phyloP scores from a whole-genome alignment of 2,888 invertebrate species.

The Gasteruption jaculator region DNA sequence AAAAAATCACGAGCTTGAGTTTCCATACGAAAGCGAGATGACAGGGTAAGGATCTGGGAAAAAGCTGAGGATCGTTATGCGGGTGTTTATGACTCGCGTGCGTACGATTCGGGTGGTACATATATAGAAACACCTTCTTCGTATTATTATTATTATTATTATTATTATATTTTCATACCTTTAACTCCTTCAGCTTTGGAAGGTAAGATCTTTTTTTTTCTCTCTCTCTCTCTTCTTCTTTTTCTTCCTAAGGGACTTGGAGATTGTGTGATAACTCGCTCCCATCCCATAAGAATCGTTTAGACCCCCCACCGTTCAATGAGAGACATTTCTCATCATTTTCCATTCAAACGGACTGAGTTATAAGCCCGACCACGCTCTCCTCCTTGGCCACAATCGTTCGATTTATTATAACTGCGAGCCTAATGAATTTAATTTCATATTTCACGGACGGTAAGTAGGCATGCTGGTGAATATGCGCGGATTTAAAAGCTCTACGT shows the following conservation, averaged over 20 bases:
- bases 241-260: conserved; percentile 26
- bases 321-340: conserved; percentile 51
- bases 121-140: conserved; percentile 14
- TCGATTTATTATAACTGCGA: conserved; percentile 48
- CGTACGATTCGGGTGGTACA: conserved; percentile 24
- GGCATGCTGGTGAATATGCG: conserved; percentile 31
- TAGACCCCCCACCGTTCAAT: conserved; percentile 49
- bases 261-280: conserved; percentile 42
- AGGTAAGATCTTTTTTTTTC: conserved; percentile 14
- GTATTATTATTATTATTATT: no score
- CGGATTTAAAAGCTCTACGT: no score
- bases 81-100: conserved; percentile 40
- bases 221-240: conserved; percentile 7
- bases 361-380: conserved; percentile 42
- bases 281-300: conserved; percentile 21
- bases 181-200: no score
- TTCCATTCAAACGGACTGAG: conserved; percentile 47
- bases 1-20: no score
- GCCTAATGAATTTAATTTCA: conserved; percentile 50
- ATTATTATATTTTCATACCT: no score
- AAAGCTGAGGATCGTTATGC: conserved; percentile 41
- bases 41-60: no score
- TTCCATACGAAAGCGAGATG: no score
- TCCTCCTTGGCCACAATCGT: conserved; percentile 42
- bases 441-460: conserved; percentile 48